These are phyloP conservation scores for Lagocephalus sceleratus DNA, from an alignment of 2,797 vertebrate genomes.

Conservation along the genomic window DNA sequence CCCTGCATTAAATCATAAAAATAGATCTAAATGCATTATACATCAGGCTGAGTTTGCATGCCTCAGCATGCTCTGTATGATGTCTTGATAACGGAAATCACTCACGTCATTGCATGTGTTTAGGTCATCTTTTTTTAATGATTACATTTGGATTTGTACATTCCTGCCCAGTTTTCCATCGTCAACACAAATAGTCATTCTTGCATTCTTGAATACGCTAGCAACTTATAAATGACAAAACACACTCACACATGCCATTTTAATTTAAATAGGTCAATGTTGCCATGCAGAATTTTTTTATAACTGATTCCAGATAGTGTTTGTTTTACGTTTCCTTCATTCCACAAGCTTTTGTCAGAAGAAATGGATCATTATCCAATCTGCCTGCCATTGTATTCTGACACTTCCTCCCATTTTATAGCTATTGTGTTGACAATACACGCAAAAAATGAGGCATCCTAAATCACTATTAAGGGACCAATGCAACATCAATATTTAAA, in stretches of 20 bases:
- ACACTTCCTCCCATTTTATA: too few species aligned
- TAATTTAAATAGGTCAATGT: too few species aligned
- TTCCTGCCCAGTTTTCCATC: conserved; percentile 13
- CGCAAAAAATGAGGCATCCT: neutral
- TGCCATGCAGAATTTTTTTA: too few species aligned
- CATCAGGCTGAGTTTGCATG: conserved; percentile 21
- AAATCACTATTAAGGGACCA: conserved; percentile 6
- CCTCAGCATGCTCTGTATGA: conserved; percentile 13
- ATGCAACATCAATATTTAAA: neutral
- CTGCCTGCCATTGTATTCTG: too few species aligned
- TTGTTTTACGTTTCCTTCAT: too few species aligned
- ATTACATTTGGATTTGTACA: conserved; percentile 2
- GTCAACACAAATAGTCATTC: neutral
- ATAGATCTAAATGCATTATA: conserved; percentile 38
- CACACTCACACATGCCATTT: too few species aligned
- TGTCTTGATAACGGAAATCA: conserved; percentile 16
- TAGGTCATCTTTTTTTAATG: conserved; percentile 10
- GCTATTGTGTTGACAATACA: neutral
- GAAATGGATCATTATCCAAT: too few species aligned
- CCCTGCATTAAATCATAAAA: conserved; percentile 6
- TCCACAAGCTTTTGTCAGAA: too few species aligned
- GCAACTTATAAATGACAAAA: too few species aligned
- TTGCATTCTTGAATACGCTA: too few species aligned
- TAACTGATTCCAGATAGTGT: too few species aligned
- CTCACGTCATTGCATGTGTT: conserved; percentile 1